Evolutionary conservation across 2,888 invertebrate species (phyloP), one percentile per base, ranked within the genome.

Genomic region (Agrilus cyanescens): DNA sequence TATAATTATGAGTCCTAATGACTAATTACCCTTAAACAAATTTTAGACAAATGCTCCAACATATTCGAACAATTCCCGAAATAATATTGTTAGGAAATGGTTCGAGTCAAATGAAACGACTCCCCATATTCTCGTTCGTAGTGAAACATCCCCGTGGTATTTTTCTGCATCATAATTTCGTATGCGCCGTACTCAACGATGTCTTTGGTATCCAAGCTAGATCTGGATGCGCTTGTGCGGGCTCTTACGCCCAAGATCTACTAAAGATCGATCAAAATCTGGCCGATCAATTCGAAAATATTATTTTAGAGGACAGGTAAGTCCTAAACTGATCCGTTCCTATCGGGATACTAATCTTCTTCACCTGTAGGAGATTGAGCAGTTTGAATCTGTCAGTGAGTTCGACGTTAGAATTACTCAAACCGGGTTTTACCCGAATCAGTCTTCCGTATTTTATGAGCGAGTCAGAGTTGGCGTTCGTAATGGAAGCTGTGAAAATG

Each of bases 191-290:
- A 14, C 72, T 94, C 35, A 93, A 91, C 59, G 91, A 94, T 58
- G 79, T 94, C 18, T 93, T 90, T 62, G 93, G 93, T 0, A 87
- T 94, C 41, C 91, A 91, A 66, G 84, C 83, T 0, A 71, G 85
- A 47, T 82, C 85, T 1, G 86, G 85, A 0, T 76, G 84, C 55
- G 80, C 82, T 12, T 89, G 89, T 64, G 85, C 88, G 37, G 79
- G 86, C 40, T 82, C 85, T 41, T 90, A 91, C 59, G 87, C 86
- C 3, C 82, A 87, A 63, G 85, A 86, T 65, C 69, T 90, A 13
- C 70, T 93, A 43, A 90, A 90, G 10, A 89, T 93, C 47, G 82
- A 85, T 55, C 79, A 80, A 50, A 74, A 80, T 50, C 70, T 87
- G 13, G 78, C 88, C 6, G 75, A 74, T 51, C 78, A 82, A 53